Evolutionary conservation across 2,797 vertebrate species (phyloP).

Genomic region (Falco biarmicus): DNA sequence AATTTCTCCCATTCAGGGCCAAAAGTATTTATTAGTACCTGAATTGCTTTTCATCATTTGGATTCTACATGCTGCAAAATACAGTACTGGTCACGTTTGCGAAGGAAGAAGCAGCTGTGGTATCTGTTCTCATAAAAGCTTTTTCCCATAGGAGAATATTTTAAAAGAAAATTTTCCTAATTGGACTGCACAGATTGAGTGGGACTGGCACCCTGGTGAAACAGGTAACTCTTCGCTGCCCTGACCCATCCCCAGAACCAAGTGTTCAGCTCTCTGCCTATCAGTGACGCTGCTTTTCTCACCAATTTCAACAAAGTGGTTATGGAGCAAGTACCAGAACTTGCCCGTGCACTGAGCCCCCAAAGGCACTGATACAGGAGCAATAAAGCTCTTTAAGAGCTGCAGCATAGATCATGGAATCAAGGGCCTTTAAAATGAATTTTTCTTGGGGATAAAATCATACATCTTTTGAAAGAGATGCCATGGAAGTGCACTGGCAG

Average conservation of each 20-base stretch:
- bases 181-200: neutral
- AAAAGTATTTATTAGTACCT: neutral
- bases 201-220: neutral
- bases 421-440: neutral
- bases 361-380: neutral
- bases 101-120: neutral
- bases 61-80: neutral
- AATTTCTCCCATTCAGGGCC: neutral
- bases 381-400: neutral
- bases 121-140: neutral
- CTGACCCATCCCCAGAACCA: neutral
- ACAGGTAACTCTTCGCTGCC: neutral
- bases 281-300: neutral
- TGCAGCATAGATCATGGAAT: neutral
- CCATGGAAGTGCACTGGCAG: neutral
- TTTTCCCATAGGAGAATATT: neutral
- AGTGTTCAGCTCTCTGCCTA: neutral
- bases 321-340: neutral
- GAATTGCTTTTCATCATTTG: neutral
- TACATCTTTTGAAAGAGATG: neutral
- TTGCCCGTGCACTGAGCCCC: fast-evolving
- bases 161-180: neutral
- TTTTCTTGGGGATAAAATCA: neutral
- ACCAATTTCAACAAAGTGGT: neutral
- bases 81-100: neutral